These are phyloP conservation scores for Callipepla californica DNA, from an alignment of 2,113 vertebrate genomes.

Conservation along the genomic window DNA sequence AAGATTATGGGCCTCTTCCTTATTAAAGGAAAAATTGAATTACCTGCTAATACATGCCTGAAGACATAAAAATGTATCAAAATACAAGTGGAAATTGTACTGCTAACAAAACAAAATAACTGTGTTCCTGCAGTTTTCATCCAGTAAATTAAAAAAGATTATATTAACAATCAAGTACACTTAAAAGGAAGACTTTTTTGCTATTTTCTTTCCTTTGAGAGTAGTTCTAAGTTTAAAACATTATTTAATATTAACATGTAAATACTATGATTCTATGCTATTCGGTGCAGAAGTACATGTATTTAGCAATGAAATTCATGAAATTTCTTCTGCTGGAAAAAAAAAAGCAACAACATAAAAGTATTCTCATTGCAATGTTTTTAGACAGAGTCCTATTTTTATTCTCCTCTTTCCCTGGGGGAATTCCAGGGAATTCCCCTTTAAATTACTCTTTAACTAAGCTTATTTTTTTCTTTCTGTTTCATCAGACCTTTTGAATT, in stretches of 20 bases:
- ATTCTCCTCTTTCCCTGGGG: neutral
- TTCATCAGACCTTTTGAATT: neutral
- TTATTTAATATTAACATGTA: neutral
- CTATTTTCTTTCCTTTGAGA: neutral
- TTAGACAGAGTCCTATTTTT: neutral
- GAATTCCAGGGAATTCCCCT: neutral
- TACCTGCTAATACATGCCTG: neutral
- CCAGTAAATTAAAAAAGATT: neutral
- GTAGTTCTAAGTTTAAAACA: neutral
- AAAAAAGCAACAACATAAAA: neutral
- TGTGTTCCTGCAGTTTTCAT: neutral
- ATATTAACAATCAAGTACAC: conserved; percentile 33
- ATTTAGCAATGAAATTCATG: neutral
- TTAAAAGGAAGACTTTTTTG: neutral
- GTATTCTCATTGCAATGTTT: neutral
- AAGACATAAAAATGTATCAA: conserved; percentile 19
- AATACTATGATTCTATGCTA: neutral
- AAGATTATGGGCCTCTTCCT: conserved; percentile 39
- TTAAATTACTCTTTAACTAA: neutral
- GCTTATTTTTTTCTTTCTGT: neutral
- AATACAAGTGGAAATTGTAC: conserved; percentile 36
- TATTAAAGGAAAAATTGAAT: conserved; percentile 46
- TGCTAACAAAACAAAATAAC: conserved; percentile 37
- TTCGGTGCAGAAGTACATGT: neutral
- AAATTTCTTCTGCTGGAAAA: neutral